These are phyloP conservation scores for Drosophila tropicalis DNA, from an alignment of 1,140 invertebrate genomes.

Conservation along the genomic window DNA sequence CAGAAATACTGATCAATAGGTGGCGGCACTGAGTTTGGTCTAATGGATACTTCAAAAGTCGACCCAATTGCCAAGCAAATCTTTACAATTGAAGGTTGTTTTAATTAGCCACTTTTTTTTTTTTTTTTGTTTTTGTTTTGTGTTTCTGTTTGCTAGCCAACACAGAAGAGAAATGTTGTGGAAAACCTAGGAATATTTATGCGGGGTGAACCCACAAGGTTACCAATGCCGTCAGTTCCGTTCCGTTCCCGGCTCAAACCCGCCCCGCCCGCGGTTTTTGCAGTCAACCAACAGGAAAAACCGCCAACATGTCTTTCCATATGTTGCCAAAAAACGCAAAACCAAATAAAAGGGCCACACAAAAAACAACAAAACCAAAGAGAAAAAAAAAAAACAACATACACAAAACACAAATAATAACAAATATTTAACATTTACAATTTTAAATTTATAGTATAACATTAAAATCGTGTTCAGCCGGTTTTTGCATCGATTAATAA, in stretches of 20 bases:
- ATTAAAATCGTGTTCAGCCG: constrained; percentile 3
- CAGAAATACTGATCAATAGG: no score
- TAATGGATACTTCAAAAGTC: neutral
- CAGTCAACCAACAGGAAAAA: constrained; percentile 6
- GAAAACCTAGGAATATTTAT: neutral
- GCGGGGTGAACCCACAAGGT: constrained; percentile 4
- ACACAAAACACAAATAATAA: constrained; percentile 14
- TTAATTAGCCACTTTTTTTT: constrained; percentile 5
- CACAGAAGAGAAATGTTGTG: constrained; percentile 1
- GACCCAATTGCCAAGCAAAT: neutral
- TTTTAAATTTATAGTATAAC: constrained; percentile 1
- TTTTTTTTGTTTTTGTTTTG: neutral
- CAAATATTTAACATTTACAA: constrained; percentile 5
- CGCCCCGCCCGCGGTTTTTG: neutral
- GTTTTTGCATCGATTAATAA: constrained; percentile 2
- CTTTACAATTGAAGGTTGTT: constrained; percentile 2
- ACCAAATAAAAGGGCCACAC: neutral
- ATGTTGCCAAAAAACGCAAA: constrained; percentile 10
- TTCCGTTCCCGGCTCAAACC: neutral
- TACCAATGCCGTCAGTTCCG: neutral
- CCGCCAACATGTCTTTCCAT: constrained; percentile 6
- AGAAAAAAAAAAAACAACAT: neutral
- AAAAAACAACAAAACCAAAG: neutral
- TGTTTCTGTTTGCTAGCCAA: no score
- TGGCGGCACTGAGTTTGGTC: no score